Evolutionary conservation across 1,140 invertebrate genomes (phyloP), one percentile per base, ranked within the genome.

Genomic region (Prorops nasuta): DNA sequence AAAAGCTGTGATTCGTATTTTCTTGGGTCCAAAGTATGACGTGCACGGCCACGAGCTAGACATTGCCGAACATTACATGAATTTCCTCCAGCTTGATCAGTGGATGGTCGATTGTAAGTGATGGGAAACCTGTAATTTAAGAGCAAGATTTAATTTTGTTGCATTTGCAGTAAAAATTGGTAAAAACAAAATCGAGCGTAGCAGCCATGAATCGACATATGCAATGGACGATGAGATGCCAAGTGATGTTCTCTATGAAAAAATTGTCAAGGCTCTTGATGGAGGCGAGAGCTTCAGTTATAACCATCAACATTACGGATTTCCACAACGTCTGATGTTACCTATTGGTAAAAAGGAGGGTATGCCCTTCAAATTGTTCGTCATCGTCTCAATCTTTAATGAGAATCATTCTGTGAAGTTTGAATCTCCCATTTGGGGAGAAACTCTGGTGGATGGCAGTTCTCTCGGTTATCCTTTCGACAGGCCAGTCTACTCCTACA

Each of bases 261-360:
- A 71, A 16, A 15, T 79, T 0, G 45, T 60, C 2, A 70, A 61
- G 52, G 80, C 80, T 21, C 53, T 78, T 3, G 76, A 76, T 16
- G 59, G 58, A 19, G 41, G 49, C 10, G 63, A 62, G 15, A 44
- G 72, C 24, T 76, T 74, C 50, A 63, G 64, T 4, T 67, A 81
- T 50, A 71, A 51, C 24, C 51, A 52, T 16, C 56, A 58, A 10
- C 71, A 76, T 36, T 82, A 78, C 51, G 83, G 80, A 44, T 83
- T 82, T 71, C 85, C 85, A 7, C 72, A 81, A 3, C 79, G 85
- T 43, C 67, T 87, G 7, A 52, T 83, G 1, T 66, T 88, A 12
- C 85, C 86, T 24, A 84, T 69, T 44, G 85, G 86, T 56, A 78
- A 68, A 45, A 69, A 76, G 21, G 78, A 80, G 37, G 86, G 85